These are phyloP conservation scores for Ochotona curzoniae DNA, from an alignment of 2,113 vertebrate species.

Conservation along the genomic window DNA sequence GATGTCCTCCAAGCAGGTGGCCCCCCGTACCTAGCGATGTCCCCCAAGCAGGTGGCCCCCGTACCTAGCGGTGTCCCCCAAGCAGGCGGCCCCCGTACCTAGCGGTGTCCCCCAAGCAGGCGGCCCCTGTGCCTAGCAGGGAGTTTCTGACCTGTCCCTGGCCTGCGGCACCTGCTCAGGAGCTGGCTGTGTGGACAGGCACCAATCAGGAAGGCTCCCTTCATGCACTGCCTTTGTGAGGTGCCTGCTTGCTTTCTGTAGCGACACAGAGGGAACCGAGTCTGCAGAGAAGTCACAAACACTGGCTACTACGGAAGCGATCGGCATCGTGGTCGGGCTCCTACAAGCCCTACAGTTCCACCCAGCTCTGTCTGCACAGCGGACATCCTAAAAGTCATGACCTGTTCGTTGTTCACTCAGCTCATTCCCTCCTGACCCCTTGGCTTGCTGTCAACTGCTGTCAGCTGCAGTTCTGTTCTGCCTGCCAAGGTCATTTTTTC, in stretches of 20 bases:
- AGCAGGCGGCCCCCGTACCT: neutral
- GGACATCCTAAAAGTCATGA: neutral
- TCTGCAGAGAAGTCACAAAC: neutral
- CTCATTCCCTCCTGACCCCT: neutral
- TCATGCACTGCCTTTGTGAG: neutral
- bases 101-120: neutral
- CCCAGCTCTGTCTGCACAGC: neutral
- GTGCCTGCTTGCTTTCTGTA: conserved; percentile 25
- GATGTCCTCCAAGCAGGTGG: no score
- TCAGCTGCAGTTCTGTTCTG: no score
- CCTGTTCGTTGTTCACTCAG: neutral
- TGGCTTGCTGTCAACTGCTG: neutral
- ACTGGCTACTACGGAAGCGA: neutral
- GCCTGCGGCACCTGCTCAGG: neutral
- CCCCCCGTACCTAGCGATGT: no score
- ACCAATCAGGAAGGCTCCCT: neutral
- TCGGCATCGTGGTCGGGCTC: neutral
- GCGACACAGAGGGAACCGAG: neutral
- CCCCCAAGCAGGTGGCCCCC: no score
- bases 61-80: neutral
- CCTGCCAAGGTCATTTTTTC: neutral
- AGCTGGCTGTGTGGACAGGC: neutral
- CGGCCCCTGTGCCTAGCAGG: neutral
- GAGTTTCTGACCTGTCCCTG: no score
- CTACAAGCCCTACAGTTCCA: no score